Evolutionary conservation across 2,797 vertebrate genomes (phyloP).

Genomic region (Geotrypetes seraphini): DNA sequence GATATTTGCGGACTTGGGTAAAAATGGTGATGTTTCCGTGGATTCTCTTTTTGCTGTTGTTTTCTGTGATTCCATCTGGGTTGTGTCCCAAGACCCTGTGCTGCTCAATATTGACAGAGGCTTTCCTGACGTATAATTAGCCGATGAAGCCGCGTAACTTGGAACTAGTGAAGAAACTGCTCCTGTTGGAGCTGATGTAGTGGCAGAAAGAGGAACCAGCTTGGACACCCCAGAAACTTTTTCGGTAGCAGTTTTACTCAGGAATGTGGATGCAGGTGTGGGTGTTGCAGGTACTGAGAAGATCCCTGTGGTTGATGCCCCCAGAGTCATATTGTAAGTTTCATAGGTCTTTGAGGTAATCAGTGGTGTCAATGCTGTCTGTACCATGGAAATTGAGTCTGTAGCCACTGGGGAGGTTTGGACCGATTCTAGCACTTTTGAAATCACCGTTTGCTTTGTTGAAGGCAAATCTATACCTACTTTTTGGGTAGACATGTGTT

Average conservation of each 20-base stretch:
- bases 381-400: neutral
- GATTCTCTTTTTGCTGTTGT: slow-evolving; percentile 9
- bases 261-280: neutral
- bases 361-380: slow-evolving; percentile 1
- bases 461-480: slow-evolving; percentile 3
- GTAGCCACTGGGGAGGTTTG: slow-evolving; percentile 1
- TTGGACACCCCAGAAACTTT: slow-evolving; percentile 9
- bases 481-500: slow-evolving; percentile 3
- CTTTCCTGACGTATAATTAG: neutral
- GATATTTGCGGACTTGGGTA: neutral
- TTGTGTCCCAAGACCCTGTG: slow-evolving; percentile 1
- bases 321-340: neutral
- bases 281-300: neutral
- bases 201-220: slow-evolving; percentile 19
- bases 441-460: neutral
- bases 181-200: neutral
- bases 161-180: neutral
- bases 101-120: neutral
- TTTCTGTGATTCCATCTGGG: neutral
- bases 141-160: neutral
- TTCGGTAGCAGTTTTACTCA: slow-evolving; percentile 14
- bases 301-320: neutral
- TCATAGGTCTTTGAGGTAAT: slow-evolving; percentile 10
- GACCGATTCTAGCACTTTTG: slow-evolving; percentile 1
- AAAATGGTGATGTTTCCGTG: neutral